Evolutionary conservation across 1,140 invertebrate species (phyloP).

Genomic region (Macrobrachium nipponense): DNA sequence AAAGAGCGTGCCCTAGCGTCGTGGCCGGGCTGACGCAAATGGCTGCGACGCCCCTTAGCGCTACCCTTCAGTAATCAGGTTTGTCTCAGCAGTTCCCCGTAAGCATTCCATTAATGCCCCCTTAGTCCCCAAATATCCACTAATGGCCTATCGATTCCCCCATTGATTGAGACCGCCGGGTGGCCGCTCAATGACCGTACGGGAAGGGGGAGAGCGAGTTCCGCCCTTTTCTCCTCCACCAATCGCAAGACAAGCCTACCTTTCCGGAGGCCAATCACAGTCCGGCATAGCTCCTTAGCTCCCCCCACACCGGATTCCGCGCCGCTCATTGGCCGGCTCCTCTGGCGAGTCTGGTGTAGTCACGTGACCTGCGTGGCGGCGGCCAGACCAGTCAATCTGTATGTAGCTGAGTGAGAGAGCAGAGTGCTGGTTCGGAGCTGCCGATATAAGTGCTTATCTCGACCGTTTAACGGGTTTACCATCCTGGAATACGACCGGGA

Average conservation of each 20-base stretch:
- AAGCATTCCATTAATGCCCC: conserved; percentile 46
- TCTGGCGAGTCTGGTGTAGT: conserved; percentile 50
- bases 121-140: conserved; percentile 31
- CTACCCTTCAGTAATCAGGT: background rate
- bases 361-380: conserved; percentile 59
- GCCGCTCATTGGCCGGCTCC: conserved; percentile 27
- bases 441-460: conserved; percentile 36
- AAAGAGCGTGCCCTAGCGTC: too few relatives aligned
- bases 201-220: conserved; percentile 41
- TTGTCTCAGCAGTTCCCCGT: background rate
- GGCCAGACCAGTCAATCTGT: conserved; percentile 55
- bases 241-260: background rate
- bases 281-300: conserved; percentile 26
- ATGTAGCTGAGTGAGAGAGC: conserved; percentile 53
- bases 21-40: background rate
- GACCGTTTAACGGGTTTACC: conserved; percentile 31
- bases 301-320: conserved; percentile 11
- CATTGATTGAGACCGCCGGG: conserved; percentile 54
- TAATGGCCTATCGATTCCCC: conserved; percentile 59
- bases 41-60: background rate
- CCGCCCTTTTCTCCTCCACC: conserved; percentile 26
- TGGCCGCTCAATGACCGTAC: conserved; percentile 58
- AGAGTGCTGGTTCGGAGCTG: conserved; percentile 50
- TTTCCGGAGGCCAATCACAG: background rate
- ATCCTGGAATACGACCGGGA: conserved; percentile 27